Base-by-base conservation (phyloP, 2,113 vertebrate genomes). In the Cervus canadensis region DNA sequence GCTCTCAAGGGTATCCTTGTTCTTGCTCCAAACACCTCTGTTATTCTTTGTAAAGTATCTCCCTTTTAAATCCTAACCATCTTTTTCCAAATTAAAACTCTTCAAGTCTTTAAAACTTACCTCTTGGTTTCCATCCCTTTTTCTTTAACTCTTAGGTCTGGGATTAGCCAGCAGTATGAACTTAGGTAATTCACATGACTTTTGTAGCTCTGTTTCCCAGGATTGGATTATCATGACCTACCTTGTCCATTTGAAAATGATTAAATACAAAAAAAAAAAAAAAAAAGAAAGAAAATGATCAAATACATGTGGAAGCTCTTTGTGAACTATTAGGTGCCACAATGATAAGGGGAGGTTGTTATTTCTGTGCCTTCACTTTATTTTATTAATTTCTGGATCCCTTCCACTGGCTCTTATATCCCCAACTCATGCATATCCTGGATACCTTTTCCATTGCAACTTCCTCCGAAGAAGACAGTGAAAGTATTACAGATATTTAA, bases 201-300 rank as follows among this genome's bases (percentile, higher is more conserved):
- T 91, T 79, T 54, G 62, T 52, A 83, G 33, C 7, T 82, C 16
- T 97, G 4, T 95, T 96, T 96, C 48, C 17, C 23, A 43, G 45
- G n/a, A n/a, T 5, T 81, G 48, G 9, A 50, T 67, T 25, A 56
- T 60, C 21, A 84, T 93, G 78, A 91, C 26, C 36, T 94, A 52
- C 82, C 30, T 30, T 93, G 50, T 86, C 54, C 2, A 83, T 23
- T 13, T 67, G 16, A 36, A 96, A 92, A 86, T 92, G 26, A 83
- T 64, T 60, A 96, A 87, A 78, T 62, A 13, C 59, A 36, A 45
- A 36, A 96, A 89, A 89, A 36, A 96, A 92, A 86, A 36, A 96
- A 92, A 89, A 33, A 95, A 92, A 89, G 16, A 36, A 96, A 92
- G 16, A 36, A 96, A 92, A 89, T 92, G 26, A 83, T 64, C 56